phyloP scores from a whole-genome alignment of 2,113 vertebrate species.

The Galbula dea region DNA sequence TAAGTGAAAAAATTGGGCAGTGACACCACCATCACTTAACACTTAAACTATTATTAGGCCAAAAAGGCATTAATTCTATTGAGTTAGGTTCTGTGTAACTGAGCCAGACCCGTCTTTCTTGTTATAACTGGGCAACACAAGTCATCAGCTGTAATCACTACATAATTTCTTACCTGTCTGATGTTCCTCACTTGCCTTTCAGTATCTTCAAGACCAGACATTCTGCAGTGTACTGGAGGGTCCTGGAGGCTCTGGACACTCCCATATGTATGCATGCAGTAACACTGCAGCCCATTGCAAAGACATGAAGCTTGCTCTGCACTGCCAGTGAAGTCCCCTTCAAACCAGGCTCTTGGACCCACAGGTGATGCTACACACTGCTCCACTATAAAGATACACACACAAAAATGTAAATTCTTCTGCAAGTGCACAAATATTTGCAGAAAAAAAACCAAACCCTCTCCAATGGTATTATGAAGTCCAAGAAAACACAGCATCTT shows the following conservation, averaged over 20 bases:
- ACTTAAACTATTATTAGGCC: not conserved
- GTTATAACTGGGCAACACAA: not conserved
- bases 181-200: not conserved
- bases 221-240: not conserved
- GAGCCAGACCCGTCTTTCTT: not conserved
- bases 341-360: not conserved
- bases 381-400: not conserved
- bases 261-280: rapidly evolving
- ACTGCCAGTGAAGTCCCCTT: not conserved
- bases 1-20: not conserved
- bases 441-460: not conserved
- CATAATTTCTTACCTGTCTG: not conserved
- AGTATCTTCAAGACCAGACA: not conserved
- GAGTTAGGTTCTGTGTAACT: not conserved
- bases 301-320: not conserved
- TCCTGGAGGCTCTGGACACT: not conserved
- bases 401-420: not conserved
- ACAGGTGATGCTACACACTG: not conserved
- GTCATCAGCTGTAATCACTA: not conserved
- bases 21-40: not conserved
- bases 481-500: not conserved
- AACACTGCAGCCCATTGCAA: not conserved
- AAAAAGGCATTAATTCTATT: not conserved
- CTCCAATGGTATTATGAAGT: not conserved
- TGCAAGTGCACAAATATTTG: not conserved